Base-by-base conservation (phyloP, 2,797 vertebrate species). In the Hybognathus amarus region DNA sequence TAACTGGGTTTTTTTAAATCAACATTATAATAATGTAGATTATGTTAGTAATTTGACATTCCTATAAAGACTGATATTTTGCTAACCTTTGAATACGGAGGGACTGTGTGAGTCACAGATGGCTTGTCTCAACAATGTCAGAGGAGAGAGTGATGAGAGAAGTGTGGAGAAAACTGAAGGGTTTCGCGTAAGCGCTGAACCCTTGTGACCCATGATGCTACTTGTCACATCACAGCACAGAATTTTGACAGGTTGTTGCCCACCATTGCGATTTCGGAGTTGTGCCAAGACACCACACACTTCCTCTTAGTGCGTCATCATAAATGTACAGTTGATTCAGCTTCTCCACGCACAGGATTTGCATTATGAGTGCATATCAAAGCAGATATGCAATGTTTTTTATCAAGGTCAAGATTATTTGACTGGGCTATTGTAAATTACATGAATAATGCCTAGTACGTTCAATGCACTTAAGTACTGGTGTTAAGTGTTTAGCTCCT, bases 81-180 rank as follows among this genome's bases (percentile, higher is more conserved):
- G 54, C 90, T 89, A 88, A 90, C 89, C 88, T 93, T 92, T 90
- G 76, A 85, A 77, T 38, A 42, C 77, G 74, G 85, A 81, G 70
- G 33, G 82, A 68, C 74, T 22, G 80, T 87, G 90, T 88, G 87
- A 87, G 90, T 91, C 87, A 84, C 91, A 91, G 90, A 90, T 90
- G 92, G 90, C 88, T 74, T 40, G 66, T 81, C 88, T 89, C 85
- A 86, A 79, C 90, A 91, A 91, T 92, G 90, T 92, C 92, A 93
- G 80, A 79, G 52, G n/a, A 33, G 73, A 40, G 87, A 90, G 91
- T 85, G 83, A 59, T 80, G 3, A 11, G 36, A 87, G 87, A 88
- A 87, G 86, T 85, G 91, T 87, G 63, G 80, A 79, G 80, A 89
- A 89, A 83, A 80, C 33, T 30, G 80, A 87, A 84, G 80, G 85